A percentile compares a stretch with the other conserved stretches of the same genome.
These are phyloP conservation scores for Drosophila maculinotata DNA, from an alignment of 2,888 invertebrate species.

Conservation along the genomic window DNA sequence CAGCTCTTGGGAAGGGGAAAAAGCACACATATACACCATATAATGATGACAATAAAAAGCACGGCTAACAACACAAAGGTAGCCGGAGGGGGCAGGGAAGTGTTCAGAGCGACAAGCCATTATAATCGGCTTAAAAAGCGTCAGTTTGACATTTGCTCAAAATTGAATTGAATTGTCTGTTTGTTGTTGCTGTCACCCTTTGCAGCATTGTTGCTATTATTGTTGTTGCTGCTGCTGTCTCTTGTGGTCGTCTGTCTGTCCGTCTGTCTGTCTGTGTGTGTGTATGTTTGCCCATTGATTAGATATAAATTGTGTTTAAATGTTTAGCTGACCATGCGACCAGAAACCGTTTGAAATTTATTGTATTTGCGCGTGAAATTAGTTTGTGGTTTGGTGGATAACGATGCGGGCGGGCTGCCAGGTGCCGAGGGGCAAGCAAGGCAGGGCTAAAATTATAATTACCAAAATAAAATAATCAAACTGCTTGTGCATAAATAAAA, in stretches of 20 bases:
- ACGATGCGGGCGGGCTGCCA: neutral
- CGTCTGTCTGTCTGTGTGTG: neutral
- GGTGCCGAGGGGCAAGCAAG: neutral
- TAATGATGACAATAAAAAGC: conserved; percentile 29
- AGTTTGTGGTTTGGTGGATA: conserved; percentile 55
- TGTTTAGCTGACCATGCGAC: conserved; percentile 36
- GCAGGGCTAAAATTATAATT: conserved; percentile 46
- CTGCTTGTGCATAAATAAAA: conserved; percentile 33
- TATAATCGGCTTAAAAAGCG: conserved; percentile 72
- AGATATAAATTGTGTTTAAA: conserved; percentile 47
- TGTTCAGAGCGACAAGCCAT: conserved; percentile 44
- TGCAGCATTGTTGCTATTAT: conserved; percentile 25
- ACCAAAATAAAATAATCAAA: conserved; percentile 54
- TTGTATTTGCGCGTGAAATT: conserved; percentile 66
- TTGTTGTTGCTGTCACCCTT: conserved; percentile 24
- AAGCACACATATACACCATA: neutral
- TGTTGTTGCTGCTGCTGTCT: neutral
- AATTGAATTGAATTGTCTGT: conserved; percentile 72
- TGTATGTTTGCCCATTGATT: conserved; percentile 51
- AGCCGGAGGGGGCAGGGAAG: neutral
- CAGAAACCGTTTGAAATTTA: conserved; percentile 36
- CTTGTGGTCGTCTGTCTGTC: neutral
- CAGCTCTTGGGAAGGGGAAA: neutral
- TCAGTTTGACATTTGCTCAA: conserved; percentile 60
- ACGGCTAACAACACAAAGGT: conserved; percentile 8